Base-by-base conservation (phyloP, 2,888 invertebrate species). In the Pollenia angustigena region DNA sequence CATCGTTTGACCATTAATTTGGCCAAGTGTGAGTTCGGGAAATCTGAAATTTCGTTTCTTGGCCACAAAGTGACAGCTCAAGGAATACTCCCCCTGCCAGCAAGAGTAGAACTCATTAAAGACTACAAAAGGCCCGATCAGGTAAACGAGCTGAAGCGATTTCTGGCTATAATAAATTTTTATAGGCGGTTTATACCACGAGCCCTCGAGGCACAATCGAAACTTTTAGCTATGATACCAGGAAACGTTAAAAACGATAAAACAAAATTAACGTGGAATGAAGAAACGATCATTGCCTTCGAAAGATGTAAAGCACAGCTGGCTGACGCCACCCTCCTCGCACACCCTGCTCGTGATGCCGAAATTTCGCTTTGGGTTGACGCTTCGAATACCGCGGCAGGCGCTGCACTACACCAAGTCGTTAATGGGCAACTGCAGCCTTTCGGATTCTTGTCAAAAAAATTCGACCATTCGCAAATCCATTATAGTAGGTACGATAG, bases 401-500 rank as follows among this genome's bases (percentile, higher is more conserved):
- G 48, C 2, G 82, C 60, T 6, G 69, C 69, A 8, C 46, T 81
- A 9, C 81, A 81, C 18, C 62, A 82, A 82, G 54, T 74, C 11
- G 9, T 60, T 18, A 76, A 71, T 12, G 52, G 60, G 3, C 16
- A 52, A 6, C 4, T 66, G 12, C 78, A 69, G 23, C 32, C 60
- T 4, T 42, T 8, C 46, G 85, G n/a, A 54, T 85, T 88, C 69
- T 81, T 80, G 32, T 81, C 64, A 4, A 72, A 72, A 62, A 82
- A 75, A 50, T 58, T 87, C 4, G 75, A 56, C 40, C 52, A 76
- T 14, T 18, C 85, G 0, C 74, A 88, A 72, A 23, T 72, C 4
- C 64, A 71, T 6, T 87, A 85, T 18, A 83, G 81, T 60, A 86
- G 82, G 0, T 87, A 87, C 40, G 87, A 87, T 58, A 69, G 88